Evolutionary conservation across 2,888 invertebrate species (phyloP).

Genomic region (Folsomia manolachei): DNA sequence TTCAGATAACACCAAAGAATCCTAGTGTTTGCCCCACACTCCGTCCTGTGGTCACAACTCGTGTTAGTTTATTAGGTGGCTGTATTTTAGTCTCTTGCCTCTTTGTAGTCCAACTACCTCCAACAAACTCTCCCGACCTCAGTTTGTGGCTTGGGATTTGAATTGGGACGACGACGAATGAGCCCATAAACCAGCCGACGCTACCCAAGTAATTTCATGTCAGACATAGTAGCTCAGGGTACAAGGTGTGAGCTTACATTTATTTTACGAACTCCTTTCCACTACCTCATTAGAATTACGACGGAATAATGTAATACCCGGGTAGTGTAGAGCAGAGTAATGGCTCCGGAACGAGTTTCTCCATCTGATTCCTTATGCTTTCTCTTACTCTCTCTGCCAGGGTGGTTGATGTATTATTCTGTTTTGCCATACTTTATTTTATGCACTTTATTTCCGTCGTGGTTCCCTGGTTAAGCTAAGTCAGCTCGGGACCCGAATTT

Average conservation of each 20-base stretch:
- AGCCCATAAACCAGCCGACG: neutral
- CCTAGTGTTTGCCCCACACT: too few relatives aligned
- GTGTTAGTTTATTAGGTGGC: too few relatives aligned
- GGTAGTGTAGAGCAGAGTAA: neutral
- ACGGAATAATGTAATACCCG: neutral
- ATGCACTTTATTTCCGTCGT: too few relatives aligned
- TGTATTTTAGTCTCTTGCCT: too few relatives aligned
- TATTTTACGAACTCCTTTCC: neutral
- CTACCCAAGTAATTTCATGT: conserved; percentile 18
- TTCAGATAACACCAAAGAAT: too few relatives aligned
- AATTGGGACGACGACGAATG: neutral
- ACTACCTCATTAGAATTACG: neutral
- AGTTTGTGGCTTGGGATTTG: neutral
- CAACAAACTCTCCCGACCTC: too few relatives aligned
- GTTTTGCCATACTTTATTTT: neutral
- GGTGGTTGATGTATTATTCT: neutral
- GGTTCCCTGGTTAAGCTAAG: too few relatives aligned
- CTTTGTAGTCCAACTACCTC: too few relatives aligned
- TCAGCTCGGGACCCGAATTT: too few relatives aligned
- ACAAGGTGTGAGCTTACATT: conserved; percentile 2
- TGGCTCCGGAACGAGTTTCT: conserved; percentile 7
- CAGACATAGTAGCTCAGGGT: conserved; percentile 2
- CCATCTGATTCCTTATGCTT: conserved; percentile 8
- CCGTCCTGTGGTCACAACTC: too few relatives aligned
- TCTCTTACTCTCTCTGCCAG: too few relatives aligned